Conservation (phyloP, 1,140 invertebrate genomes). For the Polyergus mexicanus region DNA sequence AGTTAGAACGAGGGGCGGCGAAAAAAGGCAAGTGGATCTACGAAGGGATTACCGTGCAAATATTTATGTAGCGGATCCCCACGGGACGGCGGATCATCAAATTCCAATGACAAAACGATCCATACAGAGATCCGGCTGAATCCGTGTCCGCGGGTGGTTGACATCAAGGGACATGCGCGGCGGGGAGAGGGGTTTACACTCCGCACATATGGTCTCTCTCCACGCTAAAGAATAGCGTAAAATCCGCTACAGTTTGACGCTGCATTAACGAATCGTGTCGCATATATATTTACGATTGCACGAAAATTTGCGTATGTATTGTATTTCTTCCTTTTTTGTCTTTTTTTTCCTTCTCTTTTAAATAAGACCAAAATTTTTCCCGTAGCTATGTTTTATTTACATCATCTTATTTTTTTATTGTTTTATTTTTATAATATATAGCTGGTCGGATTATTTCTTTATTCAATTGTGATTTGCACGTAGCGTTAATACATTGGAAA, state of each 20-base stretch:
- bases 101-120: constrained; percentile 83
- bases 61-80: constrained; percentile 73
- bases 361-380: background rate
- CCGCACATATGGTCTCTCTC: constrained; percentile 76
- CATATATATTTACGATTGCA: background rate
- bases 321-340: background rate
- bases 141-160: constrained; percentile 67
- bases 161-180: background rate
- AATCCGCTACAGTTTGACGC: background rate
- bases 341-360: background rate
- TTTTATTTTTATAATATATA: background rate
- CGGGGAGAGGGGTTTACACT: background rate
- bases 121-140: constrained; percentile 42
- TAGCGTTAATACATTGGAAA: no score
- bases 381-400: background rate
- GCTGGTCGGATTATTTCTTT: no score
- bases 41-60: constrained; percentile 75
- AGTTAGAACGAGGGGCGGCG: constrained; percentile 56
- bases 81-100: constrained; percentile 79
- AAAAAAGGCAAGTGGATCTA: constrained; percentile 71
- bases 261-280: background rate
- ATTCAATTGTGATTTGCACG: no score
- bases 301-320: background rate
- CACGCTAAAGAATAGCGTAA: background rate
- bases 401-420: background rate